Evolutionary conservation across 2,113 vertebrate species (phyloP).

Genomic region (Erinaceus europaeus): DNA sequence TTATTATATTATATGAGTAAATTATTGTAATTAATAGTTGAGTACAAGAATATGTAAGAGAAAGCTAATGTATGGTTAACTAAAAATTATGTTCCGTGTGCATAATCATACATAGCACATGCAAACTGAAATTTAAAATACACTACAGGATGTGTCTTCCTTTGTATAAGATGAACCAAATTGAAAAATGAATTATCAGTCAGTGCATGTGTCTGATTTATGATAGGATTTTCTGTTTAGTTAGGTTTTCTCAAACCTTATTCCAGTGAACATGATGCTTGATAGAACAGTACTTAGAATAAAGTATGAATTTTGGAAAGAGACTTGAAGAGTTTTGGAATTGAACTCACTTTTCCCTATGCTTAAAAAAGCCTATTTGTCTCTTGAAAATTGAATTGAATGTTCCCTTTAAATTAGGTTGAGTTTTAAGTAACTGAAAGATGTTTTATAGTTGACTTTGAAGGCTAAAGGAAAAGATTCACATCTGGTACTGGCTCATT

Average conservation of each 20-base stretch:
- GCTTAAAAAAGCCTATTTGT: background rate
- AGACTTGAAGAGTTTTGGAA: background rate
- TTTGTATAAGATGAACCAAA: background rate
- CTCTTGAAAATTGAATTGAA: constrained; percentile 10
- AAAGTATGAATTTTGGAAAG: background rate
- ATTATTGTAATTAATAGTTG: constrained; percentile 24
- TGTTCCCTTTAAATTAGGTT: background rate
- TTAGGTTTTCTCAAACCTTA: background rate
- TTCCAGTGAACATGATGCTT: background rate
- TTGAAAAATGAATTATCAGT: background rate
- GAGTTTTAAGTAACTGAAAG: background rate
- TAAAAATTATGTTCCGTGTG: background rate
- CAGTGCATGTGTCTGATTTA: background rate
- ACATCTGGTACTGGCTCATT: background rate
- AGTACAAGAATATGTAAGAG: constrained; percentile 1
- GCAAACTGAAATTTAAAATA: background rate
- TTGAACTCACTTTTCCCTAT: background rate
- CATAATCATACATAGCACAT: background rate
- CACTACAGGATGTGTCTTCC: background rate
- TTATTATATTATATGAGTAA: constrained; percentile 41
- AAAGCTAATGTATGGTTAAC: constrained; percentile 21
- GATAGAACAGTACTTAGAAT: background rate
- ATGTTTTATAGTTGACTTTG: background rate
- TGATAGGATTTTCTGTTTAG: background rate
- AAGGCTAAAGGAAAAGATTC: background rate